Evolutionary conservation across 2,113 vertebrate species (phyloP), one percentile per base, ranked within the genome.

Genomic region (Anhinga anhinga): DNA sequence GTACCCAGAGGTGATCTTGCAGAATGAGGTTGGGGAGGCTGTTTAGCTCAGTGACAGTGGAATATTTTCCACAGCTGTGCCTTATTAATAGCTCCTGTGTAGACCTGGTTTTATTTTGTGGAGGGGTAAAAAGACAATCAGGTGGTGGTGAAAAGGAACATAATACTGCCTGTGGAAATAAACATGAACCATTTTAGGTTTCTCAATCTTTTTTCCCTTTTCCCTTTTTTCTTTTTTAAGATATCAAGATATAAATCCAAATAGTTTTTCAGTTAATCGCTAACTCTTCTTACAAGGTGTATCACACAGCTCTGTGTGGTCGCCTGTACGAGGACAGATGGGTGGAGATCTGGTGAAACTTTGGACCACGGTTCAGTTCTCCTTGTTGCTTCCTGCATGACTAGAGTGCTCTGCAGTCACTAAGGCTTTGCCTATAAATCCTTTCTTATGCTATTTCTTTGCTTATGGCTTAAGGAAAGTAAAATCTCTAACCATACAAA

Each of bases 51-150:
- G 20, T 72, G 56, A 49, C 82, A 80, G 47, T 62, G 72, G 40
- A 78, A 40, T 92, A 38, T 95, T 97, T 97, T 70, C 69, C 59
- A 52, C 61, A 63, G 59, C 62, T 85, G n/a, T 87, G n/a, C 82
- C 50, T 45, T 82, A 34, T 45, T 84, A 34, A 58, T 42, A 94
- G 61, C 55, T 90, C 62, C 42, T 0, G 4, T 36, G 29, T 77
- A 72, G 45, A 55, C 82, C 30, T 50, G 71, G 15, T 58, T 88
- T 53, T 38, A 25, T 85, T 96, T 72, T 53, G 47, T 93, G 47
- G 32, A 36, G 10, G 49, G 26, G 18, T 94, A 50, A 79, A 79
- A 92, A 85, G 47, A 16, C 30, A 70, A 18, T 45, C 26, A n/a
- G 7, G 17, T 70, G 10, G 20, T n/a, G 18, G 52, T 29, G 44